Percentiles rank a stretch among this genome's conserved stretches.
phyloP scores from a whole-genome alignment of 2,797 vertebrate species.

The Podarcis siculus region DNA sequence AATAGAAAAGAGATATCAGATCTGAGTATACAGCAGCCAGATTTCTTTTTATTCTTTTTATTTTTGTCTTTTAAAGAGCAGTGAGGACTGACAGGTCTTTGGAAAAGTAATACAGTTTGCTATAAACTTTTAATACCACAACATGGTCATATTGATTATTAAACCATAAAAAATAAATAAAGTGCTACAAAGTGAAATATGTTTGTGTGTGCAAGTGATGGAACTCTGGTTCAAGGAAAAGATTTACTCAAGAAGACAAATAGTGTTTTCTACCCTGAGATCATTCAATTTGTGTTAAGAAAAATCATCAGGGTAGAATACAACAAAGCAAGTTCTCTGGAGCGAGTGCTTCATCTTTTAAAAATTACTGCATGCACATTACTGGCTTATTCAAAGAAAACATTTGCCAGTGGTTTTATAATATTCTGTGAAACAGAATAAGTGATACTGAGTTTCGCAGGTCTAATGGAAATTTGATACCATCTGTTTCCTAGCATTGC shows the following conservation, averaged over 20 bases:
- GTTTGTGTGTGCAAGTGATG: slow-evolving; percentile 1
- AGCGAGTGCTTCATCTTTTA: not conserved
- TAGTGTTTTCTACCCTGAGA: not conserved
- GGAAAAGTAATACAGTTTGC: slow-evolving; percentile 1
- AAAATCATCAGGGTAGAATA: slow-evolving; percentile 30
- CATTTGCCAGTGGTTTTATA: slow-evolving; percentile 50
- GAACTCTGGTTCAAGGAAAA: slow-evolving; percentile 24
- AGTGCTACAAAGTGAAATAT: slow-evolving; percentile 17
- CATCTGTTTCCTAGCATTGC: slow-evolving; percentile 37
- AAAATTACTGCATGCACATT: slow-evolving; percentile 12
- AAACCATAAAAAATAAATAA: slow-evolving; percentile 29
- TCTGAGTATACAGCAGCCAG: slow-evolving; percentile 9
- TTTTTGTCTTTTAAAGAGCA: slow-evolving; percentile 12
- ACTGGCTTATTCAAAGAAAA: slow-evolving; percentile 22
- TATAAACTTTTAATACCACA: slow-evolving; percentile 38
- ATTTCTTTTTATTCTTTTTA: not conserved
- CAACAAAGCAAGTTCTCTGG: slow-evolving; percentile 12
- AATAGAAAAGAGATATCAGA: slow-evolving; percentile 31
- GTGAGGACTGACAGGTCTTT: slow-evolving; percentile 16
- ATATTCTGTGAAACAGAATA: slow-evolving; percentile 42
- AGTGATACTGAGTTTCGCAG: slow-evolving; percentile 13
- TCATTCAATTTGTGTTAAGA: not conserved
- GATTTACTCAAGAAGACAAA: slow-evolving; percentile 15
- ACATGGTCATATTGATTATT: slow-evolving; percentile 19
- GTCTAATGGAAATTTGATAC: slow-evolving; percentile 61